Evolutionary conservation across 1,140 invertebrate genomes (phyloP), one percentile per base, ranked within the genome.

Genomic region (Heliconius congener): DNA sequence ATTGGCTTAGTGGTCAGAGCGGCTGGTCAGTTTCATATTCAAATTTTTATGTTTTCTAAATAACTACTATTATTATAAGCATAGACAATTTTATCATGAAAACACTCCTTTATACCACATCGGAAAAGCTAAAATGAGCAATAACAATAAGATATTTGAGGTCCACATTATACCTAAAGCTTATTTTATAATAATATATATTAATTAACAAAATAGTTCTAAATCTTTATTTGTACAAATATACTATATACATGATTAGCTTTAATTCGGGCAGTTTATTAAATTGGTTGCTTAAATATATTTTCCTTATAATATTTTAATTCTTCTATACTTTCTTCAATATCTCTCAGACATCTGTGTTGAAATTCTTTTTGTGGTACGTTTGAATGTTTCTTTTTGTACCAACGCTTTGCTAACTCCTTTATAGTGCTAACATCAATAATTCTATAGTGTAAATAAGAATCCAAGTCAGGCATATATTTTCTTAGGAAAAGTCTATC

Each of bases 371-470:
- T 99, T 57, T 90, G 86, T 1, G 97, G 97, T 50, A 94, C 91
- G 18, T 87, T 85, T 76, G 94, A 87, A 86, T 94, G 96, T 30
- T 96, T 88, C 52, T 95, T 89, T 5, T 95, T 95, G 91, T 97
- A 96, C 98, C 98, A 99, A 34, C 98, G 91, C 73, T 96, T 95
- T 42, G 94, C 96, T 82, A 99, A 87, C 95, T 99, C 98, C 93
- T 99, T 99, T 2, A 99, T 94, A 4, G 97, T 96, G 50, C 97
- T 98, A 6, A 99, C 98, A 96, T 99, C 99, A 74, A 99, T 97
- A 34, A 98, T 97, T 87, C 99, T 96, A 94, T 99, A 99, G 93
- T 99, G 98, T 77, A 99, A 95, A 93, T 98, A 97, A 16, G 96
- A 87, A 87, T 97, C 88, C 19, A 98, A 88, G 55, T 83, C 92